A percentile compares a stretch with the other conserved stretches of the same genome.
Evolutionary conservation across 2,113 vertebrate genomes (phyloP).

Genomic region (Electrona antarctica): DNA sequence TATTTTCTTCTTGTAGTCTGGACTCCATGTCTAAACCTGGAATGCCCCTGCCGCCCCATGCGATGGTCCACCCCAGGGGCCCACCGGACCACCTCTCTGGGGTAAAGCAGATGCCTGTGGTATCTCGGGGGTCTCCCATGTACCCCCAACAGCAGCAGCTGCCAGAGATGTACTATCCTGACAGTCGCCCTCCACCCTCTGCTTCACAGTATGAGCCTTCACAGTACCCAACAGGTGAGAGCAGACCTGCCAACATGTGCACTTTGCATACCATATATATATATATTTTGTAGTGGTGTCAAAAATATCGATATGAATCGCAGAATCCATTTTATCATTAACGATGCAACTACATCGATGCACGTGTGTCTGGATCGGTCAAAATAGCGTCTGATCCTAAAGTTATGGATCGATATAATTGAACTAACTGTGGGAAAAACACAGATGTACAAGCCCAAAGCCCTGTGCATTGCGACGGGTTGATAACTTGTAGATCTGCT

Average conservation of each 20-base stretch:
- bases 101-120: slow-evolving; percentile 88
- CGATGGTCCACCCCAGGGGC: slow-evolving; percentile 80
- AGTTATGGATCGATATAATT: no score
- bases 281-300: no score
- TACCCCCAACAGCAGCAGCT: slow-evolving; percentile 83
- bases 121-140: slow-evolving; percentile 86
- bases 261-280: no score
- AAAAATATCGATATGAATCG: no score
- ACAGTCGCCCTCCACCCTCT: slow-evolving; percentile 82
- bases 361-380: no score
- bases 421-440: no score
- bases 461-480: no score
- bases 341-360: no score
- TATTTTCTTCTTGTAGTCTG: slow-evolving; percentile 73
- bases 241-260: neutral
- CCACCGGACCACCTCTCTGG: slow-evolving; percentile 84
- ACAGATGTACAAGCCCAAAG: no score
- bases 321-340: no score
- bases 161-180: slow-evolving; percentile 88
- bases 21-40: slow-evolving; percentile 85
- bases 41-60: slow-evolving; percentile 86
- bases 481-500: no score
- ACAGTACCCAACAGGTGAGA: slow-evolving; percentile 86
- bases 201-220: slow-evolving; percentile 89
- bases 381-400: no score